Evolutionary conservation across 2,888 invertebrate species (phyloP), one percentile per base, ranked within the genome.

Genomic region (Tenthredo scrophulariae): DNA sequence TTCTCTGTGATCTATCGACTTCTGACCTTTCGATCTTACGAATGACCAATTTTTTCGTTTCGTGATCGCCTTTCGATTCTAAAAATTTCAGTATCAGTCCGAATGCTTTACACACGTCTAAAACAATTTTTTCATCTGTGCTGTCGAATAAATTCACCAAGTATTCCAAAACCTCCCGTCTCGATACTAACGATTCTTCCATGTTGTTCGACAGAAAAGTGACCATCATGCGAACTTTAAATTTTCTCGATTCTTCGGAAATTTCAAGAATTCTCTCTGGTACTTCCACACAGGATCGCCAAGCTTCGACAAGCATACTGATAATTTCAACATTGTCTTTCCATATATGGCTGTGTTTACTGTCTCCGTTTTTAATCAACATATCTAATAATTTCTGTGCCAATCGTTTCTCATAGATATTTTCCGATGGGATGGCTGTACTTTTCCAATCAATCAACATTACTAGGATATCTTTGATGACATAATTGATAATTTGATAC

Each of bases 381-480:
- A 95, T 94, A 72, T 94, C 90, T 4, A 96, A 91, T 18, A 96
- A 90, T 72, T 93, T 89, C n/a, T 94, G 94, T 0, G 94, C 94
- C 75, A 88, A 89, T 84, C 89, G 91, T 85, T 88, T 90, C 72
- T 94, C 94, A 43, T 93, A n/a, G n/a, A n/a, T 89, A 5, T 90
- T 88, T 33, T 93, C 92, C 80, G 91, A 89, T 2, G 95, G 94
- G 85, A 94, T 91, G 1, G 93, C 93, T 1, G 91, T 87, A 9
- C 93, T 92, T 74, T 94, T 93, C 96, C 96, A 96, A 37, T 94
- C 94, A n/a, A 96, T 90, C 46, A 96, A 88, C 90, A 95, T 94
- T 40, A 94, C 91, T 88, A 96, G 93, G 85, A 96, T 90, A 91
- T 97, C 96, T 13, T 95, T 94, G 7, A 96, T 93, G 85, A 96